phyloP scores from a whole-genome alignment of 37 sponge, comb jelly and placozoan species.

The Theonella swinhoei region DNA sequence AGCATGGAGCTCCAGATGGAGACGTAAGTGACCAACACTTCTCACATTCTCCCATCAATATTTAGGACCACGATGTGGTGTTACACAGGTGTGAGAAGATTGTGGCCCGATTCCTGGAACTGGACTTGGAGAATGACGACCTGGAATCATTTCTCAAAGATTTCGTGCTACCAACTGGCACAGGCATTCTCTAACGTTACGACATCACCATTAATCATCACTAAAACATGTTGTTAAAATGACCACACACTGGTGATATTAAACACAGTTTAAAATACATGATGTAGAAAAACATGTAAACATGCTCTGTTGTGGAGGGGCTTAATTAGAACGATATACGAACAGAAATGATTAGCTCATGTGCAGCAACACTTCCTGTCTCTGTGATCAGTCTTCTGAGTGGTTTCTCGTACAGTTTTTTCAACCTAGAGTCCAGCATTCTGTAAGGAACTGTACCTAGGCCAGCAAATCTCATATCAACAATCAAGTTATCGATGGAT shows the following conservation, averaged over 20 bases:
- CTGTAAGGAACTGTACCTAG: neutral
- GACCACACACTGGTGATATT: too few relatives aligned
- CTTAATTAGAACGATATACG: too few relatives aligned
- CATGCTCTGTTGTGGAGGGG: neutral
- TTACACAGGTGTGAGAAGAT: slow-evolving; percentile 68
- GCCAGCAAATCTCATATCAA: neutral
- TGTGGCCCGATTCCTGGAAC: slow-evolving; percentile 63
- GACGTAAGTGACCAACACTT: neutral
- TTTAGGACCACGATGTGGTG: too few relatives aligned
- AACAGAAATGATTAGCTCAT: neutral
- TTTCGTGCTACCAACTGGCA: slow-evolving; percentile 63
- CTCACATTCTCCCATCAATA: too few relatives aligned
- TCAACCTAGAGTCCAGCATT: neutral
- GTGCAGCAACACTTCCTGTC: neutral
- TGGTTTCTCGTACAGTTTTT: neutral
- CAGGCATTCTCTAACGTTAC: slow-evolving; percentile 48
- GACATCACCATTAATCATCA: too few relatives aligned
- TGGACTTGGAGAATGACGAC: slow-evolving; percentile 71
- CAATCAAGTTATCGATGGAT: neutral
- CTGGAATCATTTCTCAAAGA: slow-evolving; percentile 69
- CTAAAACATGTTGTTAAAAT: neutral
- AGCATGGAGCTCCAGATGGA: slow-evolving; percentile 30
- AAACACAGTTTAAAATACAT: neutral
- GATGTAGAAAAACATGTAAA: too few relatives aligned
- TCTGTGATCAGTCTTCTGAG: neutral